These are phyloP conservation scores for Eulemur rubriventer DNA, from an alignment of 2,797 vertebrate species.

Conservation along the genomic window DNA sequence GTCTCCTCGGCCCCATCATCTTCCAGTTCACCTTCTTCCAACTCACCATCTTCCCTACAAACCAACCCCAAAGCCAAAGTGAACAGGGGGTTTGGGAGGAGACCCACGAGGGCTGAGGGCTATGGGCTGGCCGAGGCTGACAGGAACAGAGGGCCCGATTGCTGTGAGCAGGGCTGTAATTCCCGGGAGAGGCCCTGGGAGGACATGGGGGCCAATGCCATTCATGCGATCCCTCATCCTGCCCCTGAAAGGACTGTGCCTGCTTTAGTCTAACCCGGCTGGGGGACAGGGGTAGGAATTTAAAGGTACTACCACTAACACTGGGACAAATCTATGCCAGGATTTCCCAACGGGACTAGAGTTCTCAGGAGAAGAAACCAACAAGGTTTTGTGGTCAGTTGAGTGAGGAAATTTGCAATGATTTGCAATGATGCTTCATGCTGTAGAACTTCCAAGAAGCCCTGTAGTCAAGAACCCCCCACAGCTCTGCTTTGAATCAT, in stretches of 20 bases:
- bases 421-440: neutral
- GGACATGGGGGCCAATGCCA: neutral
- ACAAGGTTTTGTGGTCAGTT: neutral
- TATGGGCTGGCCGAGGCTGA: neutral
- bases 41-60: slow-evolving; percentile 92
- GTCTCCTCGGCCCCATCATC: slow-evolving; percentile 92
- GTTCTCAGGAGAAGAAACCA: neutral
- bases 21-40: slow-evolving; percentile 96
- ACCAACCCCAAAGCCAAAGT: slow-evolving; percentile 4
- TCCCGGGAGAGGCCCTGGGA: neutral
- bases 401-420: neutral
- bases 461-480: neutral
- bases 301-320: neutral
- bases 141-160: fast-evolving
- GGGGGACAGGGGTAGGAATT: neutral
- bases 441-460: neutral
- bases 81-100: neutral
- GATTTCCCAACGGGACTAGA: neutral
- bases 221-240: neutral
- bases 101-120: fast-evolving
- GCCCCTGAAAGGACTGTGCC: neutral
- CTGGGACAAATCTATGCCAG: neutral
- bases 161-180: neutral
- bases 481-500: neutral
- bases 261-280: neutral